Percentiles rank a stretch among this genome's conserved stretches.
Evolutionary conservation across 2,888 invertebrate genomes (phyloP).

Genomic region (Drosophila hamatofila): DNA sequence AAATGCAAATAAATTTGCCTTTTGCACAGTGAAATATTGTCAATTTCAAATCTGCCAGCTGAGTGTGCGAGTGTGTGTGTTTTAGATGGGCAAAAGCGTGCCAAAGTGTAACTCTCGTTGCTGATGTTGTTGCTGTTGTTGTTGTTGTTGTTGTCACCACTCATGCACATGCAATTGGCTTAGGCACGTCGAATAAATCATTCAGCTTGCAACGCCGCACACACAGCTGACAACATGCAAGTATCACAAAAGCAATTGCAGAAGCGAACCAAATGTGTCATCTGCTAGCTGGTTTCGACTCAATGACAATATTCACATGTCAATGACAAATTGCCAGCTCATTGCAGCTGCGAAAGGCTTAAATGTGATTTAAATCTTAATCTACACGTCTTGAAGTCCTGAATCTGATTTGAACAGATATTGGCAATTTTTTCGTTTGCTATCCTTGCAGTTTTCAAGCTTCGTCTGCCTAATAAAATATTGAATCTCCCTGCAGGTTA

Average conservation of each 20-base stretch:
- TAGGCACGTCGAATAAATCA: slow-evolving; percentile 58
- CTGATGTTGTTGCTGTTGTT: slow-evolving; percentile 23
- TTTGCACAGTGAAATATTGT: slow-evolving; percentile 72
- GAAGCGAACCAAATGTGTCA: slow-evolving; percentile 28
- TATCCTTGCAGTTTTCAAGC: background rate
- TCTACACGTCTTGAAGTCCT: background rate
- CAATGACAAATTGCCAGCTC: slow-evolving; percentile 27
- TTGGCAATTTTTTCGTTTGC: background rate
- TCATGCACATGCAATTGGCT: slow-evolving; percentile 47
- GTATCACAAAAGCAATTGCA: slow-evolving; percentile 31
- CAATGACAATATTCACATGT: slow-evolving; percentile 14
- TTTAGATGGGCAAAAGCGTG: slow-evolving; percentile 4
- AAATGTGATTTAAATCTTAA: background rate
- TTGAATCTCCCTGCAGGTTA: background rate
- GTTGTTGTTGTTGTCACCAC: slow-evolving; percentile 33
- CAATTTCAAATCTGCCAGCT: slow-evolving; percentile 65
- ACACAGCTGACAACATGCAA: slow-evolving; percentile 39
- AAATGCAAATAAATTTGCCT: slow-evolving; percentile 77
- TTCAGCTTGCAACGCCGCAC: slow-evolving; percentile 44
- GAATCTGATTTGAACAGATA: background rate
- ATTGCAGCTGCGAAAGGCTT: slow-evolving; percentile 1
- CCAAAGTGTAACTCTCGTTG: slow-evolving; percentile 35
- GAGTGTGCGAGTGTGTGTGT: slow-evolving; percentile 15
- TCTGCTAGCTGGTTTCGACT: slow-evolving; percentile 3
- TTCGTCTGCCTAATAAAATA: background rate